Evolutionary conservation across 2,888 invertebrate genomes (phyloP).

Genomic region (Drosophila pseudotakahashii): DNA sequence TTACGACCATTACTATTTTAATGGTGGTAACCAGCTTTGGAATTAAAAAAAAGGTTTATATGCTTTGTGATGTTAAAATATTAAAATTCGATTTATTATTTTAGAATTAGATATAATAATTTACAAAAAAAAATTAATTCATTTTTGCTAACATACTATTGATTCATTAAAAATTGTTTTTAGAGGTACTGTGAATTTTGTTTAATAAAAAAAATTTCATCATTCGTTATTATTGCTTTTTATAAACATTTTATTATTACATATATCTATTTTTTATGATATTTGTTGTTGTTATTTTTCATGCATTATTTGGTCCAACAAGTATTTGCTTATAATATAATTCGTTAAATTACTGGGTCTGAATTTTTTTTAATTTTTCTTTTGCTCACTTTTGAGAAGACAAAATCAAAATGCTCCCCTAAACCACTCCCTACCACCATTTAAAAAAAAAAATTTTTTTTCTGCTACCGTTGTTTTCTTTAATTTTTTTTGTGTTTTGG

Average conservation of each 20-base stretch:
- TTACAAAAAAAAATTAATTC: too few species aligned
- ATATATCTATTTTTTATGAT: background rate
- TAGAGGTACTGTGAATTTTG: too few species aligned
- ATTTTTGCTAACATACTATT: too few species aligned
- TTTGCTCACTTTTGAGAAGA: constrained; percentile 8
- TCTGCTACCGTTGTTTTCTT: constrained; percentile 7
- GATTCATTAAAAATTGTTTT: too few species aligned
- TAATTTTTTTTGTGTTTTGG: constrained; percentile 14
- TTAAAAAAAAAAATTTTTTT: background rate
- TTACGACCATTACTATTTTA: constrained; percentile 6
- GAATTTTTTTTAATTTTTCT: background rate
- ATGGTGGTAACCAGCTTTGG: background rate
- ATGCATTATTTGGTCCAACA: too few species aligned
- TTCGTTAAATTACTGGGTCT: background rate
- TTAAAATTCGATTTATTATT: too few species aligned
- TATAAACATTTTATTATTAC: too few species aligned
- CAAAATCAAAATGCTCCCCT: constrained; percentile 19
- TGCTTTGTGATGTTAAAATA: too few species aligned
- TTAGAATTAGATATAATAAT: too few species aligned
- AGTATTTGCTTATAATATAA: background rate
- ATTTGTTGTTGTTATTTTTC: too few species aligned
- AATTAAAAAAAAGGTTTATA: too few species aligned
- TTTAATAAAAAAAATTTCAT: too few species aligned
- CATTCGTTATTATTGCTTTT: background rate
- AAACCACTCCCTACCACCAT: constrained; percentile 30